Conservation (phyloP, 2,113 vertebrate genomes). For the Cyphomyrus plagiostoma region DNA sequence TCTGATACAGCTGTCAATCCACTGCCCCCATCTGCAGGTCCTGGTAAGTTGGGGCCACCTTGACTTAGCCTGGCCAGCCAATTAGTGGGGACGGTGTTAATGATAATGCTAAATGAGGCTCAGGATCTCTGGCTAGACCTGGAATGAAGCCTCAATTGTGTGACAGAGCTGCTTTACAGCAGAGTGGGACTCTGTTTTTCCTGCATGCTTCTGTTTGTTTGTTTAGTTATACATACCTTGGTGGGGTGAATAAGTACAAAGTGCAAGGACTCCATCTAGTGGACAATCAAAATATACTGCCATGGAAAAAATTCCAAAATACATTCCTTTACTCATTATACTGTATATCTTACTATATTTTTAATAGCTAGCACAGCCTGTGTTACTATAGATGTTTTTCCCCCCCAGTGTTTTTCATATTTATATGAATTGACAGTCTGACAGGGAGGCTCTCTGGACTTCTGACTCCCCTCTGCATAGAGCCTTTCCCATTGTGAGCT, state of each 20-base stretch:
- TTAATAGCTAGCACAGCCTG: background rate
- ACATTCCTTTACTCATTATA: too few relatives aligned
- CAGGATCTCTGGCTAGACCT: background rate
- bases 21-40: conserved; percentile 94
- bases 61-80: background rate
- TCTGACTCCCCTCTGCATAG: conserved; percentile 46
- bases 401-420: background rate
- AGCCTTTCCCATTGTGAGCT: conserved; percentile 96
- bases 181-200: background rate
- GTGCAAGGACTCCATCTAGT: background rate
- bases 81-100: background rate
- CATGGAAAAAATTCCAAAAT: background rate
- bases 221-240: background rate
- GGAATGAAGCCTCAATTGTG: background rate
- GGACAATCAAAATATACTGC: background rate
- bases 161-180: background rate
- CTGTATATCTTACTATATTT: background rate
- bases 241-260: background rate
- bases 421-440: background rate
- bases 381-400: background rate
- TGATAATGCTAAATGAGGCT: background rate
- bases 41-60: conserved; percentile 71
- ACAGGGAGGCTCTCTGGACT: background rate
- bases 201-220: background rate
- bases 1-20: conserved; percentile 90